Conservation (phyloP, 2,797 vertebrate species). For the Holocentrus rufus region DNA sequence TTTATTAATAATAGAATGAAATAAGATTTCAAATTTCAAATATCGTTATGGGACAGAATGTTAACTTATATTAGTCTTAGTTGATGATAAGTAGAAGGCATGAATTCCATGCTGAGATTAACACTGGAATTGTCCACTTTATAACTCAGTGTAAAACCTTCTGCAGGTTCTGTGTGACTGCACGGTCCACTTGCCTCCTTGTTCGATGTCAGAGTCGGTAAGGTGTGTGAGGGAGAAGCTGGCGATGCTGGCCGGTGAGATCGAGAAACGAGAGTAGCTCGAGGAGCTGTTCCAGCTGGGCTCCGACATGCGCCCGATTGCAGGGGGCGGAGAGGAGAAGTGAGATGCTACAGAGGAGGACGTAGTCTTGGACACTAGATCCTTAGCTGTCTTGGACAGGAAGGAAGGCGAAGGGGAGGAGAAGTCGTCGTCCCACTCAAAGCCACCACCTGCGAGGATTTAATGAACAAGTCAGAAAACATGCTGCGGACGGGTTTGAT, state of each 20-base stretch:
- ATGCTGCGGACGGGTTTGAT: background rate
- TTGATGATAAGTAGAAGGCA: too few species aligned
- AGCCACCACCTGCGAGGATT: conserved; percentile 87
- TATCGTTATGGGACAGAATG: too few species aligned
- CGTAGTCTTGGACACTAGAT: conserved; percentile 76
- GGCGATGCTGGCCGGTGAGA: conserved; percentile 95
- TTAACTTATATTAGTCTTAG: too few species aligned
- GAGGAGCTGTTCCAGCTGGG: conserved; percentile 86
- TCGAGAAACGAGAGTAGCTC: conserved; percentile 94
- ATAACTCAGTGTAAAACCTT: background rate
- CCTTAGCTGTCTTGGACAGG: conserved; percentile 83
- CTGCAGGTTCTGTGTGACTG: background rate
- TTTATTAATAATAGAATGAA: too few species aligned
- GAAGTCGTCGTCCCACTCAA: conserved; percentile 99
- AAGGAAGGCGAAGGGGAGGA: conserved; percentile 88
- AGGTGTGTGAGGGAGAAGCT: conserved; percentile 94
- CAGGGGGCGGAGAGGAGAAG: conserved; percentile 88
- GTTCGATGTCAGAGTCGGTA: conserved; percentile 95
- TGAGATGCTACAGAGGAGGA: conserved; percentile 72
- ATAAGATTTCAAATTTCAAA: too few species aligned
- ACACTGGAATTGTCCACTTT: too few species aligned
- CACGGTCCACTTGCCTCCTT: conserved; percentile 87
- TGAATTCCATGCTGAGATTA: too few species aligned
- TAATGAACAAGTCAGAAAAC: background rate
- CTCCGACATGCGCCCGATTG: conserved; percentile 75